phyloP scores from a whole-genome alignment of 2,888 invertebrate genomes.

The Drosophila suboccidentalis region DNA sequence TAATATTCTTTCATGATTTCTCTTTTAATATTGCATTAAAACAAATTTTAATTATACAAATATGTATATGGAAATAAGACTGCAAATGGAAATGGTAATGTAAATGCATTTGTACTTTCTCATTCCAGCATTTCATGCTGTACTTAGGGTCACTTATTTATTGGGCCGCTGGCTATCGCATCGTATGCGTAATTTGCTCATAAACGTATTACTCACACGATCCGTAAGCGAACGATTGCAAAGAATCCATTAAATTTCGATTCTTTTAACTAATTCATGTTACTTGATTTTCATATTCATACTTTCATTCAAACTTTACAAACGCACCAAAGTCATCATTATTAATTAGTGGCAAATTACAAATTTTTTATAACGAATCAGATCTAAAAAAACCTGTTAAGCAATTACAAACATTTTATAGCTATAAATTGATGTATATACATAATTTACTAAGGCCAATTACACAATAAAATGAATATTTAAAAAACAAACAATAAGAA shows the following conservation, averaged over 20 bases:
- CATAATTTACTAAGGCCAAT: background rate
- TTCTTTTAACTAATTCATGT: background rate
- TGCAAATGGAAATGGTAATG: slow-evolving; percentile 9
- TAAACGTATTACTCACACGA: background rate
- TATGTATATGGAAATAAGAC: background rate
- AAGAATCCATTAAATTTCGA: background rate
- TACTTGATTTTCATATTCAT: background rate
- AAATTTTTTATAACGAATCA: background rate
- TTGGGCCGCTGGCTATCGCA: background rate
- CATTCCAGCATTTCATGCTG: background rate
- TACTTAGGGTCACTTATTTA: slow-evolving; percentile 3
- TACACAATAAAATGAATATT: background rate
- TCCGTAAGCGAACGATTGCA: background rate
- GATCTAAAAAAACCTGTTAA: background rate
- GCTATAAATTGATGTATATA: background rate
- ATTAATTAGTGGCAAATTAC: background rate
- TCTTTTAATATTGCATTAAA: slow-evolving; percentile 40
- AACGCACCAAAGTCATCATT: background rate
- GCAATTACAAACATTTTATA: background rate
- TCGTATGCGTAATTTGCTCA: slow-evolving; percentile 1
- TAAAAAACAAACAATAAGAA: background rate
- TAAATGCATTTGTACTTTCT: slow-evolving; percentile 10
- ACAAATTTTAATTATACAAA: slow-evolving; percentile 25
- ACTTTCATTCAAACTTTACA: background rate
- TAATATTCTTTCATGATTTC: slow-evolving; percentile 31